phyloP scores from a whole-genome alignment of 2,888 invertebrate species.

The Arge pagana region DNA sequence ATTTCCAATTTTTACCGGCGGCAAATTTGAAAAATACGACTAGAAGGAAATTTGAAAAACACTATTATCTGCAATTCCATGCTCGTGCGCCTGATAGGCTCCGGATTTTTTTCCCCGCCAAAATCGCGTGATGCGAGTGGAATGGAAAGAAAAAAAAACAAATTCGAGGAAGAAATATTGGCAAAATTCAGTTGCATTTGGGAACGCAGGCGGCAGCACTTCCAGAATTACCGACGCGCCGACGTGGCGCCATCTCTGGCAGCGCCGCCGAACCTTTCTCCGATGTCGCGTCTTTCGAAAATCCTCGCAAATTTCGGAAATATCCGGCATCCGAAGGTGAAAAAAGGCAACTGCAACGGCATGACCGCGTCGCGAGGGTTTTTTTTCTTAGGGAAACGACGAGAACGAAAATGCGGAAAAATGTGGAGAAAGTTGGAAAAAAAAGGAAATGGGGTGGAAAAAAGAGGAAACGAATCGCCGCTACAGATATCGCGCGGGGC shows the following conservation, averaged over 20 bases:
- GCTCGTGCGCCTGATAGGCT: too few species aligned
- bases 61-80: too few species aligned
- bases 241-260: constrained; percentile 49
- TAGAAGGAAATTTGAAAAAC: too few species aligned
- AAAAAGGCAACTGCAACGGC: too few species aligned
- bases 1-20: too few species aligned
- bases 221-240: constrained; percentile 51
- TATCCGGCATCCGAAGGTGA: too few species aligned
- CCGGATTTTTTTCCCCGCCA: too few species aligned
- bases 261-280: constrained; percentile 24
- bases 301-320: too few species aligned
- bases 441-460: constrained; percentile 11
- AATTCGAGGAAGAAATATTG: constrained; percentile 33
- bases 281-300: neutral
- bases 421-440: neutral
- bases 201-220: constrained; percentile 50
- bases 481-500: too few species aligned
- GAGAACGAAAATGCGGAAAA: neutral
- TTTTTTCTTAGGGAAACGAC: neutral
- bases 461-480: too few species aligned
- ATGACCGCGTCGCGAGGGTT: too few species aligned
- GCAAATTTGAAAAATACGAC: too few species aligned
- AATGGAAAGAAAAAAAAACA: constrained; percentile 25
- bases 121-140: neutral
- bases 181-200: constrained; percentile 40